Conservation (phyloP, 1,140 invertebrate genomes). For the Octopus bimaculoides region DNA sequence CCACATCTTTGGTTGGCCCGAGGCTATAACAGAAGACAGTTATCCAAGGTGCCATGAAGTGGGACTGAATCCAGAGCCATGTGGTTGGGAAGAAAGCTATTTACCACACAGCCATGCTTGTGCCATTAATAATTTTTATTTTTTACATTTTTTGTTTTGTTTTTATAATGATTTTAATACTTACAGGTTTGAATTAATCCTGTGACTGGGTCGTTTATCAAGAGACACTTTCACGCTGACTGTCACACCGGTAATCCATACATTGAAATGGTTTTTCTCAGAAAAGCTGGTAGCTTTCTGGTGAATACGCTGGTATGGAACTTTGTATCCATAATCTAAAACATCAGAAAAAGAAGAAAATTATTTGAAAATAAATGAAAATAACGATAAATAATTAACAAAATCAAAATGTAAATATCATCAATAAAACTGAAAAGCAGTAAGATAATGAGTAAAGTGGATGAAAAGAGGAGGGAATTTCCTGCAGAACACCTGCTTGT, state of each 20-base stretch:
- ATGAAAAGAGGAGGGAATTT: too few relatives aligned
- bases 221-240: neutral
- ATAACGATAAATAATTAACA: too few relatives aligned
- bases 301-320: neutral
- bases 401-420: too few relatives aligned
- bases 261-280: neutral
- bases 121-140: neutral
- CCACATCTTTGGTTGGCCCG: too few relatives aligned
- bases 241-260: neutral
- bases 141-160: neutral
- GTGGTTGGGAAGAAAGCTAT: too few relatives aligned
- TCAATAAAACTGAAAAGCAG: too few relatives aligned
- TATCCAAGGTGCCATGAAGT: too few relatives aligned
- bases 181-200: constrained; percentile 3
- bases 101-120: too few relatives aligned
- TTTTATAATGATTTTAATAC: neutral
- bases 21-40: too few relatives aligned
- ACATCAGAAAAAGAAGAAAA: neutral
- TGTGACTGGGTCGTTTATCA: neutral
- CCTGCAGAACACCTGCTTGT: too few relatives aligned
- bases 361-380: neutral
- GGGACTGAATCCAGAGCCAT: too few relatives aligned
- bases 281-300: neutral
- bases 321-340: neutral
- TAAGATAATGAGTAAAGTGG: too few relatives aligned